Percentiles rank a stretch among this genome's conserved stretches.
These are phyloP conservation scores for Apteryx mantelli DNA, from an alignment of 2,113 vertebrate genomes.

Conservation along the genomic window DNA sequence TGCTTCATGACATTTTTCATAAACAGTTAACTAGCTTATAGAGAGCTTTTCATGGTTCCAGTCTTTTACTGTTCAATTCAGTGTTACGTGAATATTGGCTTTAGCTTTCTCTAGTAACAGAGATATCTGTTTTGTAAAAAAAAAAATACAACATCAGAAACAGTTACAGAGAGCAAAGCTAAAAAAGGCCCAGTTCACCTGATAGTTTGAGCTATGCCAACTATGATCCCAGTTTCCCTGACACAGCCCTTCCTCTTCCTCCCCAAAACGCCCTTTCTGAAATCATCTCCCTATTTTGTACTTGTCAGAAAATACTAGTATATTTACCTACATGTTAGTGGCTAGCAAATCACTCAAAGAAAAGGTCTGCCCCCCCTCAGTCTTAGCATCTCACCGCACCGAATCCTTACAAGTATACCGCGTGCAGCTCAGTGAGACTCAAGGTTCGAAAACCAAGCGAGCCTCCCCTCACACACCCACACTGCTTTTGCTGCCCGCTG, in stretches of 20 bases:
- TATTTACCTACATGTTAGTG: neutral
- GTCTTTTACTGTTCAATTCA: neutral
- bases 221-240: neutral
- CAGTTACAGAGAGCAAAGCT: neutral
- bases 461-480: neutral
- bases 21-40: neutral
- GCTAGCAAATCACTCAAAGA: neutral
- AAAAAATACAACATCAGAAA: neutral
- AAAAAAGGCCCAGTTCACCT: fast-evolving
- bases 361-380: neutral
- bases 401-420: fast-evolving
- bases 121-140: neutral
- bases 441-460: neutral
- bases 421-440: fast-evolving
- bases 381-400: neutral
- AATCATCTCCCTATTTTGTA: neutral
- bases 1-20: neutral
- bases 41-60: neutral
- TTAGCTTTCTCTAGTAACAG: fast-evolving
- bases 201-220: neutral
- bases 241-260: neutral
- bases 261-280: neutral
- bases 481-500: neutral
- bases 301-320: neutral
- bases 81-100: neutral